Conservation (phyloP, 1,140 invertebrate species). For the Aphidius ervi region DNA sequence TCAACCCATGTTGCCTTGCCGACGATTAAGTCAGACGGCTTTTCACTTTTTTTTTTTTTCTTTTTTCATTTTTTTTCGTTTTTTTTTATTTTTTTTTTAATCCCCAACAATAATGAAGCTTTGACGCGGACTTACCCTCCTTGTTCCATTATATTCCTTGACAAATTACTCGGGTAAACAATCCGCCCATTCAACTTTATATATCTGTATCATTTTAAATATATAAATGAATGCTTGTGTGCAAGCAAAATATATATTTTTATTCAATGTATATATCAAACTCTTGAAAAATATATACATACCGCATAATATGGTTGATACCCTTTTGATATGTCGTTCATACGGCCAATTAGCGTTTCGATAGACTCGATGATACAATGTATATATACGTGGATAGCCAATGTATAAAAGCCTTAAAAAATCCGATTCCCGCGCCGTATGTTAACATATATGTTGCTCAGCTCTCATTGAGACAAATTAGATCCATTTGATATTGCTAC, state of each 20-base stretch:
- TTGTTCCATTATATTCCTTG: constrained; percentile 33
- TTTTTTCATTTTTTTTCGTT: too few relatives aligned
- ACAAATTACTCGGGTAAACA: constrained; percentile 49
- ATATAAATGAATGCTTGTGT: too few relatives aligned
- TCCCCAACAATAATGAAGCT: too few relatives aligned
- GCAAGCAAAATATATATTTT: too few relatives aligned
- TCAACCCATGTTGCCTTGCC: background rate
- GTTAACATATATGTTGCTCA: constrained; percentile 31
- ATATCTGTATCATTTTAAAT: too few relatives aligned
- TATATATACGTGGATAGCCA: too few relatives aligned
- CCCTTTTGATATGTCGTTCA: too few relatives aligned
- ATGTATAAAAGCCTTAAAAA: constrained; percentile 42
- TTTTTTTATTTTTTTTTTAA: too few relatives aligned
- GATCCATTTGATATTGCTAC: too few relatives aligned
- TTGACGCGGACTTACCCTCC: too few relatives aligned
- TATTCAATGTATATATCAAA: background rate
- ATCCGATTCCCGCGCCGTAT: constrained; percentile 38
- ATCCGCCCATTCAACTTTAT: constrained; percentile 28
- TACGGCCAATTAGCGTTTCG: constrained; percentile 45
- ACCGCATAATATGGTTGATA: background rate
- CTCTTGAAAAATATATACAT: too few relatives aligned
- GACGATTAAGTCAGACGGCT: constrained; percentile 9
- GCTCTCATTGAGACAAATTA: background rate
- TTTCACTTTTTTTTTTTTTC: too few relatives aligned
- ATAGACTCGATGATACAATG: background rate